Percentiles rank a stretch among this genome's conserved stretches.
phyloP scores from a whole-genome alignment of 2,797 vertebrate genomes.

The Hydrocynus forskahlii region DNA sequence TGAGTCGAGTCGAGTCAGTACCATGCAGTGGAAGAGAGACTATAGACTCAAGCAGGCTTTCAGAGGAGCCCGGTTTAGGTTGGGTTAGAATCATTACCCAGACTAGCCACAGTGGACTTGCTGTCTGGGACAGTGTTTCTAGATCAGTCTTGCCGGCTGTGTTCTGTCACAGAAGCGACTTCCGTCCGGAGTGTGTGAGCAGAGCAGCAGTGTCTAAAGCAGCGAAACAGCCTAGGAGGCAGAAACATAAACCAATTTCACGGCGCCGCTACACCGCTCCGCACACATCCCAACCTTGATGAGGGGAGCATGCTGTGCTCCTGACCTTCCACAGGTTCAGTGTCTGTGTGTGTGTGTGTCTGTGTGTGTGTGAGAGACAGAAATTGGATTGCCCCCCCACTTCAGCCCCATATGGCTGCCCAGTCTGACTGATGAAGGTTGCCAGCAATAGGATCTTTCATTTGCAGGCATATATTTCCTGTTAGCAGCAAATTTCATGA shows the following conservation, averaged over 20 bases:
- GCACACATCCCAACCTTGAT: conserved; percentile 34
- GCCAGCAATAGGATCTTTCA: not conserved
- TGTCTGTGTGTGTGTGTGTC: not conserved
- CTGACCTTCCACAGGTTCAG: conserved; percentile 42
- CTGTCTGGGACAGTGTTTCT: not conserved
- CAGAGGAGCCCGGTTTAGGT: not conserved
- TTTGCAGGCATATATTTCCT: not conserved
- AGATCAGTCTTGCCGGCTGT: not conserved
- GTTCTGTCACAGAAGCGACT: not conserved
- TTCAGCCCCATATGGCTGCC: not conserved
- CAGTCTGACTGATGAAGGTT: conserved; percentile 3
- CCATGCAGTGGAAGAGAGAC: too few species aligned
- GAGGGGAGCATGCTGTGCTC: conserved; percentile 32
- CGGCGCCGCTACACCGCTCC: conserved; percentile 26
- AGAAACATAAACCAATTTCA: conserved; percentile 59
- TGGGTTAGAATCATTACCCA: not conserved
- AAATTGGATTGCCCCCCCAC: not conserved
- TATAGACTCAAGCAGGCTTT: not conserved
- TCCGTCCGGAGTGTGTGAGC: not conserved
- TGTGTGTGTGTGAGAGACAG: not conserved
- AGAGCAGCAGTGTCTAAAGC: conserved; percentile 3
- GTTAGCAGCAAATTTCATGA: not conserved
- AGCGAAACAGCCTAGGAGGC: conserved; percentile 29
- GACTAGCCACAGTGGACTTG: not conserved
- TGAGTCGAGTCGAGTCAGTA: too few species aligned